Evolutionary conservation across 2,888 invertebrate genomes (phyloP), one percentile per base, ranked within the genome.

Genomic region (Drosophila anomalipes): DNA sequence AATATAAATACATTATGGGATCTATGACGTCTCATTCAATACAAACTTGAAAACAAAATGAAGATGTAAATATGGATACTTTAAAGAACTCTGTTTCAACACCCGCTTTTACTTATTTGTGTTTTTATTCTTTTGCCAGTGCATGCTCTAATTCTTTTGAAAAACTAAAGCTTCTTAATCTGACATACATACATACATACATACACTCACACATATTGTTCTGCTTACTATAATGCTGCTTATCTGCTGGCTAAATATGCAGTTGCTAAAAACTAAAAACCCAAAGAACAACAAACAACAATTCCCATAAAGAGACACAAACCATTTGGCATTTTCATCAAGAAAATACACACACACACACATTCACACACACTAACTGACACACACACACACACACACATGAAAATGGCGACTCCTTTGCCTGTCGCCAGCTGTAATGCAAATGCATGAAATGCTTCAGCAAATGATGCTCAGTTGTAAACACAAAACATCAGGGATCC

Each of bases 291-390:
- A 90, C 86, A 89, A 90, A 89, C 90, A 86, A 86, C 89, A 90
- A 86, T 86, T 86, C 86, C 86, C 86, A 86, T 86, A 89, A 86
- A 90, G 90, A 83, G 86, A 86, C 86, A 89, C 90, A 90, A 90
- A 70, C 89, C 86, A 86, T 86, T 86, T 86, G 90, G 74, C 89
- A 90, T 90, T 85, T 86, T 86, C 86, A 86, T 86, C 86, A 86
- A 83, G 87, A 70, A 70, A 67, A 88, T 47, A 74, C 54, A 65
- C 52, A 47, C 39, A 61, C 35, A 68, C 47, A 66, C 33, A 22
- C n/a, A n/a, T n/a, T n/a, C 26, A 52, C 47, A 53, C 49, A 64
- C 60, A 52, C 44, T 28, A 28, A 4, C 28, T 28, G 28, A 49
- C 68, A 39, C 49, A 52, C 37, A 70, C 51, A 37, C 61, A 56